These are phyloP conservation scores for Aythya baeri DNA, from an alignment of 2,113 vertebrate genomes.

Conservation along the genomic window DNA sequence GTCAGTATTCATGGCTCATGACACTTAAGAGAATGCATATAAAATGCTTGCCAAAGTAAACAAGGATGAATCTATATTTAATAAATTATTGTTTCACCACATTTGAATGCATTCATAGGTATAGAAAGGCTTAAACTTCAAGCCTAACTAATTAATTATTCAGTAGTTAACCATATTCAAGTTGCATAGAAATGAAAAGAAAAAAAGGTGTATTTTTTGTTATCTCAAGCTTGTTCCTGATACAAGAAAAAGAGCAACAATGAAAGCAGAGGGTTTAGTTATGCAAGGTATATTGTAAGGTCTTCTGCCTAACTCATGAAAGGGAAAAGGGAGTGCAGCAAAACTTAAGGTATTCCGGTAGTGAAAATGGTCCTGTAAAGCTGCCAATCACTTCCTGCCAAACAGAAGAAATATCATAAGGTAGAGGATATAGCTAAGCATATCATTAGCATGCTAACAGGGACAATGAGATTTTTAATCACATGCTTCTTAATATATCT, in stretches of 20 bases:
- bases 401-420: not conserved
- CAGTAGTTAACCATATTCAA: not conserved
- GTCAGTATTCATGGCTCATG: not conserved
- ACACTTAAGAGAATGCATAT: not conserved
- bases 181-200: not conserved
- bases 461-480: not conserved
- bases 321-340: not conserved
- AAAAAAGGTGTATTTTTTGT: not conserved
- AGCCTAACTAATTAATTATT: not conserved
- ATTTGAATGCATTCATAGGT: not conserved
- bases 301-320: rapidly evolving
- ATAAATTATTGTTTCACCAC: not conserved
- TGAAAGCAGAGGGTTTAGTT: not conserved
- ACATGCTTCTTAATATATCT: not conserved
- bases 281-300: not conserved
- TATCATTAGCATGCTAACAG: not conserved
- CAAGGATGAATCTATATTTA: not conserved
- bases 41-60: not conserved
- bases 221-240: not conserved
- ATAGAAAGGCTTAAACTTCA: not conserved
- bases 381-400: not conserved
- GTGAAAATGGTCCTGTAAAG: not conserved
- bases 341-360: not conserved
- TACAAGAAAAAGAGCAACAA: not conserved
- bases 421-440: not conserved